Evolutionary conservation across 2,888 invertebrate species (phyloP), one percentile per base, ranked within the genome.

Genomic region (Tenthredo notha): DNA sequence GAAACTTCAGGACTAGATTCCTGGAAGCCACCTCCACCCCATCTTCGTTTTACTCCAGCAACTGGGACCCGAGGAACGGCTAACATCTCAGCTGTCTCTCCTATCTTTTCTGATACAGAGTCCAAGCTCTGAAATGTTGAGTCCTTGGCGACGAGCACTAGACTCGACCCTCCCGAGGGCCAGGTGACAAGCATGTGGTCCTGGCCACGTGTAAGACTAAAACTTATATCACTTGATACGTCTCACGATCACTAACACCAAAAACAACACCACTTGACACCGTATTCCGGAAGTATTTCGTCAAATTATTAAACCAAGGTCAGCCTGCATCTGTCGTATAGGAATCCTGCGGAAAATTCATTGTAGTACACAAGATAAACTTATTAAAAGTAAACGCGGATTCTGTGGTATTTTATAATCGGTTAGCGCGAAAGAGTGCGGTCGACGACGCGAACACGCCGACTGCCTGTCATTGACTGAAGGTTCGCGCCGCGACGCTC

Each of bases 1-100:
- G 93, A 92, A 12, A 93, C 93, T 85, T 93, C 93, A 65, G 92
- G 90, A 86, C 93, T 92, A 25, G 92, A 93, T 86, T 93, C 93
- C 87, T 93, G 92, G 58, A 92, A 90, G 54, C 89, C 87, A 67
- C 86, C 88, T 33, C 90, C 91, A 85, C 91, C 92, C 93, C 93
- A 93, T 78, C 92, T 89, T 15, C 92, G 88, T 72, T 92, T 91
- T 0, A 93, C 89, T 33, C 92, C 93, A 77, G 92, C 92, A 83
- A 92, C 90, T 40, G 93, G 92, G 61, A 92, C 90, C 75, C 92
- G 88, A 50, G 92, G 92, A 86, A 92, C 90, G 65, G 92, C 91
- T 86, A 92, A 89, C 92, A 92, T 92, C 88, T 89, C 88, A 18
- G 67, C 83, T n/a, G 50, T 80, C 29, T 83, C 83, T 43, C 54